phyloP scores from a whole-genome alignment of 2,888 invertebrate genomes.

The Platycheirus rosarum region DNA sequence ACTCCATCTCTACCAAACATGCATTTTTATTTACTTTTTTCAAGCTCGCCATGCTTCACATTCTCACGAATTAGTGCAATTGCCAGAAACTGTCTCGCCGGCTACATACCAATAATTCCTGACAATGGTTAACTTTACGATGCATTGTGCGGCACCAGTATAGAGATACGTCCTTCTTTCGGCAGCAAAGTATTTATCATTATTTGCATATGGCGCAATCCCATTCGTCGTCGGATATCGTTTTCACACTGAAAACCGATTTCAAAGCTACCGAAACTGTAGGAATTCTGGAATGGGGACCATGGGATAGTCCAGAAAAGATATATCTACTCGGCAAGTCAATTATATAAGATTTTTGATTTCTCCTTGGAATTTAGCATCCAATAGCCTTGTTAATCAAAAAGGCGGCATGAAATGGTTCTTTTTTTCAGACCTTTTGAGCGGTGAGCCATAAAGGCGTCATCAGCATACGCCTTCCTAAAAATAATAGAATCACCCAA shows the following conservation, averaged over 20 bases:
- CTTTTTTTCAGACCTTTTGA: slow-evolving; percentile 36
- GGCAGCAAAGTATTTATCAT: slow-evolving; percentile 68
- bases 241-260: slow-evolving; percentile 55
- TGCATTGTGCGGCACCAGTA: slow-evolving; percentile 27
- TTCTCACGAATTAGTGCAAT: slow-evolving; percentile 74
- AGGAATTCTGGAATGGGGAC: slow-evolving; percentile 50
- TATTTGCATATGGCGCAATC: slow-evolving; percentile 73
- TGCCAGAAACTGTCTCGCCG: slow-evolving; percentile 54
- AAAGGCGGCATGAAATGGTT: slow-evolving; percentile 46
- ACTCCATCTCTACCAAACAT: slow-evolving; percentile 5
- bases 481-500: slow-evolving; percentile 56
- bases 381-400: slow-evolving; percentile 71
- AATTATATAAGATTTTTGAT: slow-evolving; percentile 72
- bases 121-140: slow-evolving; percentile 52
- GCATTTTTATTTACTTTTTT: background rate
- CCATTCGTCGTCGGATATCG: slow-evolving; percentile 59
- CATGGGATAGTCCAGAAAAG: slow-evolving; percentile 36
- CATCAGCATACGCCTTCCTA: slow-evolving; percentile 42
- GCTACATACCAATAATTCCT: slow-evolving; percentile 71
- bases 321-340: slow-evolving; percentile 40
- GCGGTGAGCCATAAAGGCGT: slow-evolving; percentile 72
- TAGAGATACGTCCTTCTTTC: background rate
- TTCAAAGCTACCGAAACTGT: slow-evolving; percentile 69
- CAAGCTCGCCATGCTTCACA: slow-evolving; percentile 30
- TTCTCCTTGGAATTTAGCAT: slow-evolving; percentile 66